A percentile compares a stretch with the other conserved stretches of the same genome.
Evolutionary conservation across 1,140 invertebrate species (phyloP).

Genomic region (Drosophila sproati): DNA sequence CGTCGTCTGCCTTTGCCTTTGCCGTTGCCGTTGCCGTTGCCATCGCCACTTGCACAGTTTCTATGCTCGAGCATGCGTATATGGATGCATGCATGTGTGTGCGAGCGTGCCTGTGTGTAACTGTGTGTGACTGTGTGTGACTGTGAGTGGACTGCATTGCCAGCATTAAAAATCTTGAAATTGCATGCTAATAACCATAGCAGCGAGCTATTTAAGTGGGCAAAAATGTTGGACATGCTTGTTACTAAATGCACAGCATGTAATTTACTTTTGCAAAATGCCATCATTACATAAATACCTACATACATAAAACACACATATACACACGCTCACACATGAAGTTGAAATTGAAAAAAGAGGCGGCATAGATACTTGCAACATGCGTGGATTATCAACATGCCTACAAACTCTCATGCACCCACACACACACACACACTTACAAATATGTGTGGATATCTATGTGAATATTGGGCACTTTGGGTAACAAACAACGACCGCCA

Average conservation of each 20-base stretch:
- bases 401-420: neutral
- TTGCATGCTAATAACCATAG: conserved; percentile 76
- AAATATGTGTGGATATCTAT: neutral
- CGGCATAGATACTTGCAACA: neutral
- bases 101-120: conserved; percentile 5
- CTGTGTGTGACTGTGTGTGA: conserved; percentile 48
- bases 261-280: conserved; percentile 72
- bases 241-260: conserved; percentile 77
- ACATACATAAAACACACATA: conserved; percentile 3
- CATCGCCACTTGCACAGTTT: neutral
- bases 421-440: neutral
- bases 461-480: conserved; percentile 20
- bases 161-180: conserved; percentile 78
- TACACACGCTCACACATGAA: neutral
- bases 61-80: conserved; percentile 7
- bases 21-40: no score
- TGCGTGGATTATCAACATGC: neutral
- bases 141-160: conserved; percentile 36
- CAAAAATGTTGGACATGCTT: conserved; percentile 81
- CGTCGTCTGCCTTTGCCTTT: no score
- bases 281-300: conserved; percentile 54
- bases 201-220: conserved; percentile 73
- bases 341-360: conserved; percentile 2
- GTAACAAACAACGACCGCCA: conserved; percentile 1
- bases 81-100: neutral